Base-by-base conservation (phyloP, 2,113 vertebrate genomes). In the Amphiprion percula region DNA sequence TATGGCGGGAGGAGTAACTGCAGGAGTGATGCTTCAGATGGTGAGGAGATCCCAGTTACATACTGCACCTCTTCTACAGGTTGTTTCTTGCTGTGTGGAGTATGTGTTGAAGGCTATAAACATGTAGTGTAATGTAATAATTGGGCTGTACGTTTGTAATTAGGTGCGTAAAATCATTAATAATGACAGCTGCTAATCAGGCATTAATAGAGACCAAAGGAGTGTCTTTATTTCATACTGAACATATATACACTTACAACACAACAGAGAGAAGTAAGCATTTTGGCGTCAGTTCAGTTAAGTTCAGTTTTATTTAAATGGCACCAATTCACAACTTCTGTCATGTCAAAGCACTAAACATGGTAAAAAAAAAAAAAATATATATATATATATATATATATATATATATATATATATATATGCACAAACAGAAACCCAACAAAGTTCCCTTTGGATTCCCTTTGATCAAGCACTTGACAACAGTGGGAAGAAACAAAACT, bases 21-120 rank as follows among this genome's bases (percentile, higher is more conserved):
- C 96, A 0, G 97, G 97, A 55, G 89, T 99, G 2, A 6, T 89
- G 0, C 93, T 99, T 73, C 98, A 98, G 85, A 96, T 98, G 97
- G 98, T 99, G 86, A 94, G 90, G 44, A 68, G 30, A 66, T 41
- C 2, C 41, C 30, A 59, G 49, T 24, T 30, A 70, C 4, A 37
- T 2, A 2, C 1, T 2, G 14, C 12, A 16, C 15, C 10, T 11
- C 16, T 60, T 70, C 10, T 30, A 4, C 37, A 17, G 23, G 10
- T 11, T 21, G 49, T 21, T 8, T 21, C 2, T 10, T 12, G 21
- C 39, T 46, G 33, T 9, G 33, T 37, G 33, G 33, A 11, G 28
- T 50, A 10, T 0, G 0, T 61, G 11, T 62, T 54, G 10, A 2
- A 44, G 14, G 3, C 59, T 41, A 5, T 11, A 24, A 62, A 4